These are phyloP conservation scores for Sebastes iracundus DNA, from an alignment of 2,797 vertebrate species.

Conservation along the genomic window DNA sequence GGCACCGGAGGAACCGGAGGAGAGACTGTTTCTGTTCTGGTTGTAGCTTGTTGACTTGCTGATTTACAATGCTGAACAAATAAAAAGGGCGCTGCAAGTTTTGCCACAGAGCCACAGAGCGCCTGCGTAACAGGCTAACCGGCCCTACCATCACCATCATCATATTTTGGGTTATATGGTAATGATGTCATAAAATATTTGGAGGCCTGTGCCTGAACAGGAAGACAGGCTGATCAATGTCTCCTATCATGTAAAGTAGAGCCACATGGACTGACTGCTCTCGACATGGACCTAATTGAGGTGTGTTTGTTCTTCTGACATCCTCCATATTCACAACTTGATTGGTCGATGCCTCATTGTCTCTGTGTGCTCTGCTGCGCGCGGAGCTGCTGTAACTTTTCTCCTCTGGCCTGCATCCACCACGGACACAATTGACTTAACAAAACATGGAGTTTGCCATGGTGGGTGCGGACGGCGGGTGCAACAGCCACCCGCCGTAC, in stretches of 20 bases:
- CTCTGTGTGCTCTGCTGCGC: constrained; percentile 33
- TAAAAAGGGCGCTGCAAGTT: constrained; percentile 63
- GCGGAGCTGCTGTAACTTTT: constrained; percentile 63
- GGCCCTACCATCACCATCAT: constrained; percentile 3
- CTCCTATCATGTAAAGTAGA: constrained; percentile 47
- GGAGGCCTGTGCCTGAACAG: constrained; percentile 34
- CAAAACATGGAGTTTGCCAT: constrained; percentile 96
- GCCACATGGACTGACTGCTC: constrained; percentile 33
- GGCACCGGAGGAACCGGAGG: constrained; percentile 44
- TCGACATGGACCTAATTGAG: constrained; percentile 50
- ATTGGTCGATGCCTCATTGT: constrained; percentile 59
- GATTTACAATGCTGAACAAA: constrained; percentile 57
- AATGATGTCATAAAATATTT: constrained; percentile 72
- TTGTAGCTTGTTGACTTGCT: constrained; percentile 63
- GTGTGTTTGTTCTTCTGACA: constrained; percentile 44
- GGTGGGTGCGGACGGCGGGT: constrained; percentile 96
- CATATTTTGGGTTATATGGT: constrained; percentile 21
- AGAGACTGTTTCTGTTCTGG: constrained; percentile 26
- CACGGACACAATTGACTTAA: constrained; percentile 47
- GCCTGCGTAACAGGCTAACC: constrained; percentile 62
- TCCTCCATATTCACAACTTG: constrained; percentile 37
- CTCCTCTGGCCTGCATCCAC: constrained; percentile 45
- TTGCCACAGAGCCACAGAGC: constrained; percentile 19
- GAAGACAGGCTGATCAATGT: constrained; percentile 12
- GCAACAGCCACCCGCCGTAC: constrained; percentile 96